Evolutionary conservation across 2,113 vertebrate species (phyloP).

Genomic region (Gobius niger): DNA sequence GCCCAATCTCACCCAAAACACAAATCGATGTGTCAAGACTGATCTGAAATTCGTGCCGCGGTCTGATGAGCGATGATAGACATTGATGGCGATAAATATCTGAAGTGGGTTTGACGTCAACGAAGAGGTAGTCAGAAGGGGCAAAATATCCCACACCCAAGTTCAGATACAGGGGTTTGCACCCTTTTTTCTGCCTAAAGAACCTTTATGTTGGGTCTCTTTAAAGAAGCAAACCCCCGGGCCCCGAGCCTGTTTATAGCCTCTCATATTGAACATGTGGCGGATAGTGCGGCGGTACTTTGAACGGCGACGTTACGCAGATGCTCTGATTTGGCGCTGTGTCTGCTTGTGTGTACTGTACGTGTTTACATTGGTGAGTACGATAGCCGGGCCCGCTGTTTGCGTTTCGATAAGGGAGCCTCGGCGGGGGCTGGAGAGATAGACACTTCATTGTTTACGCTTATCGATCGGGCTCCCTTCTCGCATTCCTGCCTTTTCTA

Average conservation of each 20-base stretch:
- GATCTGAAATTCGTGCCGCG: no score
- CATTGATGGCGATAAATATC: no score
- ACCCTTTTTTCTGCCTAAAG: no score
- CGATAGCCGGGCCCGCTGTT: constrained; percentile 47
- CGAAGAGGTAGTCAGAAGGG: no score
- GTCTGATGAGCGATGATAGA: no score
- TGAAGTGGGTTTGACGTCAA: no score
- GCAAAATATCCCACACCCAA: no score
- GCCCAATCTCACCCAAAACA: no score
- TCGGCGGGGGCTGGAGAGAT: constrained; percentile 28
- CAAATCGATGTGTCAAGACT: no score
- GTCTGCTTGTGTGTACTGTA: constrained; percentile 23
- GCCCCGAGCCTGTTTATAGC: background rate
- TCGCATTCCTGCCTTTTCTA: constrained; percentile 24
- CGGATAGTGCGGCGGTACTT: background rate
- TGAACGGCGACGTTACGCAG: background rate
- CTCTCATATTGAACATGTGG: background rate
- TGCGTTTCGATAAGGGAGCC: constrained; percentile 56
- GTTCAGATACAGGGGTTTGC: no score
- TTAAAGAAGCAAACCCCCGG: background rate
- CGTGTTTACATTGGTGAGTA: constrained; percentile 42
- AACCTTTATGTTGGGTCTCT: no score
- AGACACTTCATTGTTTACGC: constrained; percentile 62
- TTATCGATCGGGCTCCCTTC: constrained; percentile 51
- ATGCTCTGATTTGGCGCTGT: background rate